A percentile compares a stretch with the other conserved stretches of the same genome.
These are phyloP conservation scores for Sylvia atricapilla DNA, from an alignment of 2,113 vertebrate species.

Conservation along the genomic window DNA sequence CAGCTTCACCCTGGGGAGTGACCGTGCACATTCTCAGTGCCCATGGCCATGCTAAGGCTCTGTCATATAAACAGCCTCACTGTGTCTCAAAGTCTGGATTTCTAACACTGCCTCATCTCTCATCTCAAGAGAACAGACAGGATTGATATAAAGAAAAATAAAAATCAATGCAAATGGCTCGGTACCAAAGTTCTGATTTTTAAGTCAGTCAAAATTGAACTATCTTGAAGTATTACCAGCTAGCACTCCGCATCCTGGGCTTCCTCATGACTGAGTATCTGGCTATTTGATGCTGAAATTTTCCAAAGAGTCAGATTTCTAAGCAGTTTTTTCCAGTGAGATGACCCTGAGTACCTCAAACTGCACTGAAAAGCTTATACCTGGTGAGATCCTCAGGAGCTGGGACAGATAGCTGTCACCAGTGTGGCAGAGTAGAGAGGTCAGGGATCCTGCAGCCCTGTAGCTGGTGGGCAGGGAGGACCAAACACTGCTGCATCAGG, in stretches of 20 bases:
- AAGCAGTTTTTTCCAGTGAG: neutral
- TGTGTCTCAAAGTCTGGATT: neutral
- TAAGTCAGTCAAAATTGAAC: neutral
- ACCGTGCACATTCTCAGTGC: constrained; percentile 44
- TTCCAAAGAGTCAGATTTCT: neutral
- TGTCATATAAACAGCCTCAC: neutral
- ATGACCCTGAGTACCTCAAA: neutral
- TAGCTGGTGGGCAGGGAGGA: neutral
- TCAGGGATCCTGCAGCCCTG: neutral
- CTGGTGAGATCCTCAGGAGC: neutral
- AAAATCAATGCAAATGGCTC: neutral
- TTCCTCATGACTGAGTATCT: neutral
- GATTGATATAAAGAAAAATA: neutral
- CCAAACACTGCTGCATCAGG: neutral
- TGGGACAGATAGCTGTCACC: neutral
- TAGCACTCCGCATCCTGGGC: neutral
- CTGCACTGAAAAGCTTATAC: neutral
- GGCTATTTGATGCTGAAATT: neutral
- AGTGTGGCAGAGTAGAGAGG: neutral
- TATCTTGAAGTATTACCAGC: neutral
- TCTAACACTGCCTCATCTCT: neutral
- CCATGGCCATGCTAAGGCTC: neutral
- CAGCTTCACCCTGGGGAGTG: fast-evolving
- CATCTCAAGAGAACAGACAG: neutral
- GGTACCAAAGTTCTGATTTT: neutral